A percentile compares a stretch with the other conserved stretches of the same genome.
These are phyloP conservation scores for Nomada hirtipes DNA, from an alignment of 2,888 invertebrate genomes.

Conservation along the genomic window DNA sequence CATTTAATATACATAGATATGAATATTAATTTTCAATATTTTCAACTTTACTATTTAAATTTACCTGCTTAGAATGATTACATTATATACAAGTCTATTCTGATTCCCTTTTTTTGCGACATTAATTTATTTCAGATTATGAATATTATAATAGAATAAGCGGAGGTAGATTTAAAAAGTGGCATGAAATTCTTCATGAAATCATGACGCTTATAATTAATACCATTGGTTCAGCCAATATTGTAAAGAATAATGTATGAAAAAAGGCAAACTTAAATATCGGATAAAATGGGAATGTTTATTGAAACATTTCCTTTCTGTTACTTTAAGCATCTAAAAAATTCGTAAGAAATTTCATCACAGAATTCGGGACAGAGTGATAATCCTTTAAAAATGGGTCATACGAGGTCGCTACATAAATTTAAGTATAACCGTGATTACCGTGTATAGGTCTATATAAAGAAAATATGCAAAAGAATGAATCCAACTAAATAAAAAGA, in stretches of 20 bases:
- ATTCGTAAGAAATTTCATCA: not conserved
- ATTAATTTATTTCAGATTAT: too few species aligned
- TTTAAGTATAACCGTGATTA: not conserved
- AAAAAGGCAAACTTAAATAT: not conserved
- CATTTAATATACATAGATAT: not conserved
- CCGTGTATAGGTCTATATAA: not conserved
- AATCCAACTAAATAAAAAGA: not conserved
- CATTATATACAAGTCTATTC: not conserved
- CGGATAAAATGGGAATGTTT: not conserved
- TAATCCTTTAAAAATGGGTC: slow-evolving; percentile 3
- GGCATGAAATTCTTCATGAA: too few species aligned
- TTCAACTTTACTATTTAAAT: not conserved
- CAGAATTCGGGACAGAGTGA: not conserved
- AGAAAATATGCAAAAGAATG: not conserved
- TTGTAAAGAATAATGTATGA: not conserved
- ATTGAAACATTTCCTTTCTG: not conserved
- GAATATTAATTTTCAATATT: not conserved
- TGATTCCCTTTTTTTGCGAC: not conserved
- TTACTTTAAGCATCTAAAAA: not conserved
- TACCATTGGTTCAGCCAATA: too few species aligned
- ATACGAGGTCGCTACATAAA: not conserved
- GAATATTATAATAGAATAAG: too few species aligned
- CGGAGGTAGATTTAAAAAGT: too few species aligned
- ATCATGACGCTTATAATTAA: not conserved
- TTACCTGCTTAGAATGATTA: not conserved